Conservation (phyloP, 2,797 vertebrate species). For the Lophotriccus pileatus region DNA sequence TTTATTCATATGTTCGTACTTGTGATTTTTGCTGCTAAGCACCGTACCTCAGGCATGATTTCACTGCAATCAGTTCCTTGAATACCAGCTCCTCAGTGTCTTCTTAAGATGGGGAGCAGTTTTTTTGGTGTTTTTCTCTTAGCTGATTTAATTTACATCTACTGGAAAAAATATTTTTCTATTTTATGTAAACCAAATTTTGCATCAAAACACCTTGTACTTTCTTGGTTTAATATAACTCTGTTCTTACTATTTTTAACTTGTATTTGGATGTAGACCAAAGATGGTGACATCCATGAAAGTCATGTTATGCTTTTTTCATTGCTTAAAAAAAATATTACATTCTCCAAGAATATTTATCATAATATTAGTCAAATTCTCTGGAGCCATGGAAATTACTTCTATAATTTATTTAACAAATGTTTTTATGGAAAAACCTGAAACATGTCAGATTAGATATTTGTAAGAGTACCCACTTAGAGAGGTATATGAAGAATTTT, state of each 20-base stretch:
- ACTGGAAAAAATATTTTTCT: neutral
- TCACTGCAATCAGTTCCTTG: neutral
- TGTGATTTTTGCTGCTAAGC: neutral
- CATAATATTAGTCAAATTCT: neutral
- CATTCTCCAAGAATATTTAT: neutral
- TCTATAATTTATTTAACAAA: neutral
- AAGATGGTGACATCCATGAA: slow-evolving; percentile 2
- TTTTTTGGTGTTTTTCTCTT: neutral
- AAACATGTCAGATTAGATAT: neutral
- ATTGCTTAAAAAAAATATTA: neutral
- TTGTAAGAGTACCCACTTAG: neutral
- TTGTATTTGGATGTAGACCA: slow-evolving; percentile 18
- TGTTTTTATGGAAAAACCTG: neutral
- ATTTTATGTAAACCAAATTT: neutral
- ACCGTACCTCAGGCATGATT: neutral
- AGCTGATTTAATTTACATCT: neutral
- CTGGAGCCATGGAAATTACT: neutral
- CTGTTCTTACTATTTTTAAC: slow-evolving; percentile 42
- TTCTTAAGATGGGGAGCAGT: neutral
- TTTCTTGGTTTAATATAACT: slow-evolving; percentile 9
- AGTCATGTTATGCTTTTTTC: neutral
- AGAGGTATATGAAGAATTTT: neutral
- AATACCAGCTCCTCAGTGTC: neutral
- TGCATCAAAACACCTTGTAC: slow-evolving; percentile 45
- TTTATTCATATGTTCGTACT: neutral